Evolutionary conservation across 2,113 vertebrate genomes (phyloP).

Genomic region (Microtus richardsoni): DNA sequence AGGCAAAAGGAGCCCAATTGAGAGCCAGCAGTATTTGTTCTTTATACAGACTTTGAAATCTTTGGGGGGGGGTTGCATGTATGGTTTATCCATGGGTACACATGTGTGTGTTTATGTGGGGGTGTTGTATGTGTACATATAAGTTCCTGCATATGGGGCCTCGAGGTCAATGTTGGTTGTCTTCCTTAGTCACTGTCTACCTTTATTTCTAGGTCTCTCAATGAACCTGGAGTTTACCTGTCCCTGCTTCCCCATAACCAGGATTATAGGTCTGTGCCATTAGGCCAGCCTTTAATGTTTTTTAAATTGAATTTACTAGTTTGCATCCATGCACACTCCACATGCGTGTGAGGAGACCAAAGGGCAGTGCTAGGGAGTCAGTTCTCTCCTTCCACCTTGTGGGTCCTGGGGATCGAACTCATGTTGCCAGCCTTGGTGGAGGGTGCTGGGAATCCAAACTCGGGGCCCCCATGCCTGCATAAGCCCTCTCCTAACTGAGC

Average conservation of each 20-base stretch:
- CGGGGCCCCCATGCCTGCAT: too few species aligned
- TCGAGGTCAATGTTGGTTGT: neutral
- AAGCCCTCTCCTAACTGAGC: neutral
- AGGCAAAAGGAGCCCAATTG: too few species aligned
- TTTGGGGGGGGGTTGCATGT: fast-evolving
- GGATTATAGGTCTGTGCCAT: too few species aligned
- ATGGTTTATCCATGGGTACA: too few species aligned
- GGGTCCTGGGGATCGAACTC: neutral
- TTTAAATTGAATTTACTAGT: neutral
- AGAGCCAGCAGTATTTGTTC: neutral
- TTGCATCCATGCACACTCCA: neutral
- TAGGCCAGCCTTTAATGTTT: neutral
- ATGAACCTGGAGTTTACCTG: neutral
- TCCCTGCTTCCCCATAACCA: neutral
- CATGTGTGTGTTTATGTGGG: neutral
- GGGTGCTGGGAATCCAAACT: neutral
- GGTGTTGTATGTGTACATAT: neutral
- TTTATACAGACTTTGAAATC: neutral
- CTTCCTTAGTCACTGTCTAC: neutral
- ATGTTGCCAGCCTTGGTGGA: neutral
- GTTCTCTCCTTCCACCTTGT: neutral
- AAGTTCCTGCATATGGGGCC: neutral
- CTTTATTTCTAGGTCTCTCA: neutral
- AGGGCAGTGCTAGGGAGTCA: neutral
- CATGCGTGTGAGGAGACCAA: neutral